phyloP scores from a whole-genome alignment of 2,113 vertebrate species.

The Podiceps cristatus region DNA sequence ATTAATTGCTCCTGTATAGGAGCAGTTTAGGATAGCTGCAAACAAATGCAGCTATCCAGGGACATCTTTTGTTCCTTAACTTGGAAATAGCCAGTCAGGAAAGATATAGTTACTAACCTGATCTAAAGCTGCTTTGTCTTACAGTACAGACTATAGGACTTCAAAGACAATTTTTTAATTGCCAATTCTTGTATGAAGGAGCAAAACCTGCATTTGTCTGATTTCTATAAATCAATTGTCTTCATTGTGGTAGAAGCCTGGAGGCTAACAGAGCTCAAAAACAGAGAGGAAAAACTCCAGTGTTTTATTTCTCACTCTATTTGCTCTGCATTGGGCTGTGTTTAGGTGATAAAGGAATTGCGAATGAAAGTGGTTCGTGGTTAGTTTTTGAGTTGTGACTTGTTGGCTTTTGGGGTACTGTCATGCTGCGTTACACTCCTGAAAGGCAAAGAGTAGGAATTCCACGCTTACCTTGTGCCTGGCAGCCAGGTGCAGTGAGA shows the following conservation, averaged over 20 bases:
- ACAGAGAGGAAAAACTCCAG: rapidly evolving
- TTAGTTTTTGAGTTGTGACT: background rate
- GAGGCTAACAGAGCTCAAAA: background rate
- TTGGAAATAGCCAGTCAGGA: background rate
- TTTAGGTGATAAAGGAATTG: background rate
- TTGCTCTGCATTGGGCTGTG: background rate
- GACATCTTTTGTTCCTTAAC: background rate
- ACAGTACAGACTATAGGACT: background rate
- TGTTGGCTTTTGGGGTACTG: background rate
- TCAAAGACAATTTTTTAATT: background rate
- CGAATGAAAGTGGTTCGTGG: background rate
- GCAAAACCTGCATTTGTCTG: background rate
- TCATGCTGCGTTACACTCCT: background rate
- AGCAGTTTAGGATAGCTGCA: background rate
- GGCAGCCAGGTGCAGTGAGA: background rate
- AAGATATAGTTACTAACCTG: background rate
- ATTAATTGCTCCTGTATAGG: background rate
- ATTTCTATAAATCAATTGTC: background rate
- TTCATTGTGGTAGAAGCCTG: background rate
- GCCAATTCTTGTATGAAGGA: background rate
- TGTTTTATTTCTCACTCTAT: background rate
- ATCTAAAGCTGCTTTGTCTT: background rate
- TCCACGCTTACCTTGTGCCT: background rate
- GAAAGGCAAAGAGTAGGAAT: background rate
- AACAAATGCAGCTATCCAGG: background rate